Conservation (phyloP, 2,888 invertebrate species). For the Proisotoma minuta region DNA sequence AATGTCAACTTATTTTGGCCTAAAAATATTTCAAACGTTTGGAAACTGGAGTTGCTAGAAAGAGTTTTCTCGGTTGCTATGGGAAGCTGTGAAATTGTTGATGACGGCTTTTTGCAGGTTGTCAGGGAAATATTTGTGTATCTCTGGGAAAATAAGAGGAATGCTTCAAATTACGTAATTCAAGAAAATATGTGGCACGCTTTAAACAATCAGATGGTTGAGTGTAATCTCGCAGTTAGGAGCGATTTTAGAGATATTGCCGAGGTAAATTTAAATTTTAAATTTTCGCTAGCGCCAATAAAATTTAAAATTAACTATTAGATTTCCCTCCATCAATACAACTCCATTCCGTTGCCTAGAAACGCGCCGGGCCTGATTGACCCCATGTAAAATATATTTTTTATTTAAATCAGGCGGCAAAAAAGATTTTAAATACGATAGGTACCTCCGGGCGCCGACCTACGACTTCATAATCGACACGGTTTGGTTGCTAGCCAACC, state of each 20-base stretch:
- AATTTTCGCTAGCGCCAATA: not conserved
- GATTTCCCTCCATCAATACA: not conserved
- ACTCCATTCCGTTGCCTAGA: not conserved
- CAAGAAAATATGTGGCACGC: slow-evolving; percentile 13
- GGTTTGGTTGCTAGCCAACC: slow-evolving; percentile 21
- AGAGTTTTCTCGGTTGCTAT: not conserved
- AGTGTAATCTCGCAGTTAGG: not conserved
- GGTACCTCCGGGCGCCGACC: slow-evolving; percentile 6
- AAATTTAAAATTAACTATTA: not conserved
- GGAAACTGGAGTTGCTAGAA: slow-evolving; percentile 26
- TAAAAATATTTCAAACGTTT: slow-evolving; percentile 5
- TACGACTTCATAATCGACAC: slow-evolving; percentile 25
- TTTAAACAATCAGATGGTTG: slow-evolving; percentile 11
- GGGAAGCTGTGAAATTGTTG: slow-evolving; percentile 13
- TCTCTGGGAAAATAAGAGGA: slow-evolving; percentile 15
- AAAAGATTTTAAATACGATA: no score
- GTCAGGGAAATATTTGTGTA: slow-evolving; percentile 8
- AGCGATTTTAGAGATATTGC: not conserved
- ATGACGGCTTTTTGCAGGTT: slow-evolving; percentile 2
- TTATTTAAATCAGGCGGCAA: no score
- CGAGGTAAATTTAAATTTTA: not conserved
- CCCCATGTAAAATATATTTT: no score
- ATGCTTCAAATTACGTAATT: not conserved
- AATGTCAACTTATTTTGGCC: slow-evolving; percentile 5
- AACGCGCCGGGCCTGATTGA: slow-evolving; percentile 12